Conservation (phyloP, 2,888 invertebrate genomes). For the Drosophila imparisetae region DNA sequence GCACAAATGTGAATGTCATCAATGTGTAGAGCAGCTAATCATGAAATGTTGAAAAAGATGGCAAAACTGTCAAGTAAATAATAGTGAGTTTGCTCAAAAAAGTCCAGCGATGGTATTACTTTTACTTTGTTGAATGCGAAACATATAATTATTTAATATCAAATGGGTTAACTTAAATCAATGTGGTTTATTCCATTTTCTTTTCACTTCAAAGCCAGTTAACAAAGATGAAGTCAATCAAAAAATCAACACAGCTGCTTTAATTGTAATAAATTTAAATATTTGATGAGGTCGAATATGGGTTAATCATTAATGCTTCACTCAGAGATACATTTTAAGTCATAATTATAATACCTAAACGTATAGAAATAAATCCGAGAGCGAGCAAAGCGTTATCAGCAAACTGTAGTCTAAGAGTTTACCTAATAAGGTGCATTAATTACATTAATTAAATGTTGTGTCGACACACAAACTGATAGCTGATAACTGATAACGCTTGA, state of each 20-base stretch:
- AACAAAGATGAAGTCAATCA: background rate
- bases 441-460: conserved; percentile 25
- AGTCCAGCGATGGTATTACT: background rate
- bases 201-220: background rate
- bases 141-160: background rate
- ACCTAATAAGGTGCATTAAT: conserved; percentile 16
- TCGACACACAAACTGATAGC: conserved; percentile 13
- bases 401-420: conserved; percentile 11
- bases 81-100: background rate
- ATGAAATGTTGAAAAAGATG: background rate
- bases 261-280: background rate
- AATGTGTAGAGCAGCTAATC: conserved; percentile 31
- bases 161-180: background rate
- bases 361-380: background rate
- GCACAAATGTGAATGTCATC: conserved; percentile 20
- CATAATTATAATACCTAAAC: background rate
- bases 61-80: background rate
- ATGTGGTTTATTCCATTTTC: background rate
- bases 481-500: conserved; percentile 31
- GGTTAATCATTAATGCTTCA: background rate
- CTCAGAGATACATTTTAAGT: background rate
- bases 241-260: background rate
- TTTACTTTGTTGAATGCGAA: background rate
- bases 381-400: conserved; percentile 15
- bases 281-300: background rate